Base-by-base conservation (phyloP, 2,797 vertebrate genomes). In the Phylloscopus collybita region DNA sequence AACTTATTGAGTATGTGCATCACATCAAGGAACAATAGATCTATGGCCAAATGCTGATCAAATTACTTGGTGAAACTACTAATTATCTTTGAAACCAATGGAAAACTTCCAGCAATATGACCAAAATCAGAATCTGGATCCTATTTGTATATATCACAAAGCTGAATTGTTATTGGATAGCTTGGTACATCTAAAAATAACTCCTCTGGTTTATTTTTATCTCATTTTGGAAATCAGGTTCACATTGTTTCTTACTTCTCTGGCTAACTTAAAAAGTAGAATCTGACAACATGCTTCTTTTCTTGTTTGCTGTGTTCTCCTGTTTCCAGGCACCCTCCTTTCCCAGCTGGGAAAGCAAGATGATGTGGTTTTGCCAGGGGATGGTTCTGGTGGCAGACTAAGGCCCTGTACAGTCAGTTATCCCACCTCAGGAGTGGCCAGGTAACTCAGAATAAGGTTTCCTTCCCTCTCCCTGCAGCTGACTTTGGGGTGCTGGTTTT, bases 111-210 rank as follows among this genome's bases (percentile, higher is more conserved):
- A 92, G 64, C 47, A 84, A 29, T 69, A 88, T 50, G 84, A 88
- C 74, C 91, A 90, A 90, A 92, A 80, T 91, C 73, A 62, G 80
- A 92, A 50, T 90, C 82, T 94, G 85, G 80, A 84, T 97, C 44
- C 71, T 81, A 92, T 79, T 92, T 85, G 66, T 73, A 82, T 80
- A 56, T 44, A 57, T 49, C 4, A 0, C 69, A 57, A 80, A 79
- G 79, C 67, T 76, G 83, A 86, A 32, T 67, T 76, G 27, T 93
- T 82, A 47, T 64, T 88, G 81, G 87, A 76, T 82, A 73, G 74
- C 69, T 79, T 26, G 57, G 22, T 47, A 44, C 30, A 42, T 65
- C 93, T 94, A 61, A 95, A 95, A 76, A 74, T 79, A 85, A 82
- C 34, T 7, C 2, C 42, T 36, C 44, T 23, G 32, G 67, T 80